Evolutionary conservation across 2,113 vertebrate genomes (phyloP), one percentile per base, ranked within the genome.

Genomic region (Tychaedon coryphoeus): DNA sequence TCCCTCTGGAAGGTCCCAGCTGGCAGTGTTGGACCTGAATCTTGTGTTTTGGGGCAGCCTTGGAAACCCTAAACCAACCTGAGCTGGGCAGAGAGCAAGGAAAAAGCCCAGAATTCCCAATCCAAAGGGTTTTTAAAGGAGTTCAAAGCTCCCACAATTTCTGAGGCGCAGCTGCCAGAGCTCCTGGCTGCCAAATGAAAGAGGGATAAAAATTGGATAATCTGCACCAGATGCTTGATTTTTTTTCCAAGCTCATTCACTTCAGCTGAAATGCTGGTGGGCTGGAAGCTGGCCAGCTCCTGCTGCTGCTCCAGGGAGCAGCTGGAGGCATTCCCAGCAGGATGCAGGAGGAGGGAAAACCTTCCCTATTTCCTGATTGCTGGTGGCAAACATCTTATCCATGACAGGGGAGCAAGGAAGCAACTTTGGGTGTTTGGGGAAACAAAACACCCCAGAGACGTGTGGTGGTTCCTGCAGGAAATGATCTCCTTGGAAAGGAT

Each of bases 141-240:
- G 16, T 82, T 93, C 77, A 74, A 86, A 87, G 47, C 54, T 82
- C 53, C 73, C 50, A 29, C 19, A 36, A 13, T 6, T 60, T 70
- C 42, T 45, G 42, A 80, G 51, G 71, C 73, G 31, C 29, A 29
- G 83, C 29, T 0, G 5, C 33, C 0, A 3, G 73, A 72, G 48
- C 82, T 60, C 48, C 40, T 42, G 66, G 82, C 58, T 82, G 91
- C 53, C 56, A 64, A 84, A 70, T 87, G 85, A 92, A 78, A 93
- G 65, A 24, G 42, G 45, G 75, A 70, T 56, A 65, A 78, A 86
- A 94, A 90, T 38, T 43, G 82, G 91, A 93, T 95, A 94, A 95
- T 97, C 92, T 86, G 66, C 42, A 85, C 50, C 97, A 95, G 95
- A 90, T 95, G 95, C 86, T 79, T 47, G 38, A 36, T 3, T 22